Evolutionary conservation across 2,113 vertebrate genomes (phyloP), one percentile per base, ranked within the genome.

Genomic region (Phrynocephalus versicolor): DNA sequence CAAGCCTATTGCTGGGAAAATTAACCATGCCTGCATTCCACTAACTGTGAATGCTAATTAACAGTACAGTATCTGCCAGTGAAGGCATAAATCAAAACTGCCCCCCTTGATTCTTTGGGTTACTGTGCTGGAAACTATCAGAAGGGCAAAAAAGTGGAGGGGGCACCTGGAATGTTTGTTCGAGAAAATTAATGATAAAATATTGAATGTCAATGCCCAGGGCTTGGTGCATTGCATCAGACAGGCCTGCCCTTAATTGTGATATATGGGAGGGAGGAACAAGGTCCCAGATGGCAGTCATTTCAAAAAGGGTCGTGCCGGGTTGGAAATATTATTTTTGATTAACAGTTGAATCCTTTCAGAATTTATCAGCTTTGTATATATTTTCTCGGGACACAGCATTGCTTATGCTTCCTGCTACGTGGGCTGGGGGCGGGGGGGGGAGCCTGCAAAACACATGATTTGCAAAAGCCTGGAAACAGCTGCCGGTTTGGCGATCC

Each of bases 271-370:
- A 94, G 92, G 89, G 83, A 87, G 86, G 94, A 91, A 95, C 92
- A 94, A 90, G 91, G 88, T 94, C 94, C 91, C 89, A 94, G 90
- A n/a, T n/a, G n/a, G n/a, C n/a, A n/a, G 45, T 94, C 95, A 83
- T 94, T 96, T 96, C 95, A 95, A 92, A 51, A 81, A 90, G 94
- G 87, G 85, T 92, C 96, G 93, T 92, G 90, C 45, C 72, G 92
- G 94, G 92, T 93, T 93, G 94, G 94, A 96, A 96, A 96, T 96
- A 96, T 95, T 96, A 95, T 94, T 93, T 95, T 94, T 96, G 94
- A 96, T 96, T 96, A 96, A 96, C 96, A 95, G 95, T 96, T 94
- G 96, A 95, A 96, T 96, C 94, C 94, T 96, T 96, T 92, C 95
- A 94, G 93, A 93, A 96, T 96, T 95, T 96, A 96, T 96, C 95